Evolutionary conservation across 2,113 vertebrate species (phyloP).

Genomic region (Daphoenositta chrysoptera): DNA sequence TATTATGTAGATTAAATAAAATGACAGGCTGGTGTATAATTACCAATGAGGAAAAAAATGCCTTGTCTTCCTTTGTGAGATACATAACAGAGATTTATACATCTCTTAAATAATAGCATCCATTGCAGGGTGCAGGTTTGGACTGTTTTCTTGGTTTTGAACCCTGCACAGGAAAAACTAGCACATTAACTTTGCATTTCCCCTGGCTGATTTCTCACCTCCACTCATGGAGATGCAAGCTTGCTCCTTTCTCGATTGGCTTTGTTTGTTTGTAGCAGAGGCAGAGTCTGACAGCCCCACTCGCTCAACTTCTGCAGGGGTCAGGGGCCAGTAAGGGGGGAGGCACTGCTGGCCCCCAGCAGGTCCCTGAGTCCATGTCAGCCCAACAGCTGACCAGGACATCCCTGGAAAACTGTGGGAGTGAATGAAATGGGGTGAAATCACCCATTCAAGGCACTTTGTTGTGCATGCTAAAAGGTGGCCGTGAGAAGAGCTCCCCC

Average conservation of each 20-base stretch:
- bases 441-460: not conserved
- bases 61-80: not conserved
- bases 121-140: not conserved
- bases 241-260: rapidly evolving
- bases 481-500: not conserved
- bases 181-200: not conserved
- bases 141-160: not conserved
- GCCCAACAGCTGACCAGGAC: not conserved
- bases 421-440: not conserved
- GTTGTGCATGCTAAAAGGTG: not conserved
- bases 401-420: not conserved
- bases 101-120: not conserved
- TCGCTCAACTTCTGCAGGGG: not conserved
- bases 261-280: not conserved
- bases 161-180: not conserved
- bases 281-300: not conserved
- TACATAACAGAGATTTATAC: not conserved
- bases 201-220: not conserved
- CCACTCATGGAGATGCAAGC: rapidly evolving
- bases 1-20: not conserved
- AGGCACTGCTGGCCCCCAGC: not conserved
- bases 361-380: not conserved
- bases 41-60: not conserved
- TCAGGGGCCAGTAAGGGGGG: no score
- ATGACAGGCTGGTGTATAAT: not conserved